Percentiles rank a stretch among this genome's conserved stretches.
phyloP scores from a whole-genome alignment of 2,113 vertebrate genomes.

The Natator depressus region DNA sequence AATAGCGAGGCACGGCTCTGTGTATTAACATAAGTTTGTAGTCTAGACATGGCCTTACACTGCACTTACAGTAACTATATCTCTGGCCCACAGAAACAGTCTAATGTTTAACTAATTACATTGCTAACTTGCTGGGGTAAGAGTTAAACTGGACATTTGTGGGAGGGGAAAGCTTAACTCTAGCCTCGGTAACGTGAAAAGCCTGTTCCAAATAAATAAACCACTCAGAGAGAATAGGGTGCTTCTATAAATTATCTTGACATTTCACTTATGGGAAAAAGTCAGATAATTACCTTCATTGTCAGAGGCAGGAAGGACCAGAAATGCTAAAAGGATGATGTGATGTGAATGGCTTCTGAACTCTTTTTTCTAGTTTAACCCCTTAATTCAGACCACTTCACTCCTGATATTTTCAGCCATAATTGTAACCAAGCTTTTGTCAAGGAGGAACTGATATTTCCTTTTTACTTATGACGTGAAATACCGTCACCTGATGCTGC shows the following conservation, averaged over 20 bases:
- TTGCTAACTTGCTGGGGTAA: slow-evolving; percentile 17
- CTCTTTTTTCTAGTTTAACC: neutral
- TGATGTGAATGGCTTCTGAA: neutral
- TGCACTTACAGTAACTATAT: slow-evolving; percentile 4
- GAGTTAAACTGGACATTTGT: slow-evolving; percentile 16
- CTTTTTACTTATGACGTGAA: neutral
- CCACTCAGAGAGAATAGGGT: slow-evolving; percentile 3
- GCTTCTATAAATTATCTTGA: slow-evolving; percentile 67
- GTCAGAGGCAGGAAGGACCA: slow-evolving; percentile 20
- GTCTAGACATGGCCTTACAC: neutral
- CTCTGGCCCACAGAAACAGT: neutral
- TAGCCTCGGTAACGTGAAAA: slow-evolving; percentile 40
- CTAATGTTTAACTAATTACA: slow-evolving; percentile 48
- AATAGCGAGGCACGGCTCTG: no score
- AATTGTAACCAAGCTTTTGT: neutral
- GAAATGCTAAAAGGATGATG: slow-evolving; percentile 19
- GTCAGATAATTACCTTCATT: slow-evolving; percentile 59
- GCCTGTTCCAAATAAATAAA: slow-evolving; percentile 47
- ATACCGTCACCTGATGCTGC: neutral
- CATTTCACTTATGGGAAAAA: slow-evolving; percentile 61
- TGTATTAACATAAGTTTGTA: neutral
- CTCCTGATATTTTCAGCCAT: neutral
- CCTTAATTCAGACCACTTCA: neutral
- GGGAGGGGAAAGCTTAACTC: slow-evolving; percentile 42
- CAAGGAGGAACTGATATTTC: neutral